Evolutionary conservation across 2,797 vertebrate species (phyloP).

Genomic region (Clarias laeviceps): DNA sequence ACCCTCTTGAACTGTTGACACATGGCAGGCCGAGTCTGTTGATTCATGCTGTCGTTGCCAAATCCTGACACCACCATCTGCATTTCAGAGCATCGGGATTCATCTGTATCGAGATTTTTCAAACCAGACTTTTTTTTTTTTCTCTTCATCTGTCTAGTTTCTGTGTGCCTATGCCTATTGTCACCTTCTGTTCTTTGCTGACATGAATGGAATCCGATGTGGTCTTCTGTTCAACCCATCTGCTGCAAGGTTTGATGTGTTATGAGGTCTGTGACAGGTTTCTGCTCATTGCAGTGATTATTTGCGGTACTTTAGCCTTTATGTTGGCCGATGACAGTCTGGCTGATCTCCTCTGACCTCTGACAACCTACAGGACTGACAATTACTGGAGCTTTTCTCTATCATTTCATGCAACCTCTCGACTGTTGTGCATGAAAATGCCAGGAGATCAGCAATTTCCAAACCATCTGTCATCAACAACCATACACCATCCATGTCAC

Average conservation of each 20-base stretch:
- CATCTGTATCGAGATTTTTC: background rate
- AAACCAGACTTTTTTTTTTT: background rate
- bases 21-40: background rate
- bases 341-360: background rate
- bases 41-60: background rate
- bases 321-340: background rate
- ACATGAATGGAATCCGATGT: background rate
- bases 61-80: background rate
- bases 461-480: slow-evolving; percentile 4
- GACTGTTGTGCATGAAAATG: background rate
- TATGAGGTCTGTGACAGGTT: background rate
- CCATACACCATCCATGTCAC: background rate
- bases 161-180: background rate
- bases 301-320: background rate
- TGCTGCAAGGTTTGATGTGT: background rate
- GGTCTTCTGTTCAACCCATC: background rate
- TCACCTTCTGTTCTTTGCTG: background rate
- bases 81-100: background rate
- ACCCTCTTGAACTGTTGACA: background rate
- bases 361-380: background rate
- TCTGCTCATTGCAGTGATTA: background rate
- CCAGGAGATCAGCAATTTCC: background rate
- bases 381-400: background rate
- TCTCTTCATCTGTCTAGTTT: background rate
- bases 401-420: background rate